phyloP scores from a whole-genome alignment of 2,888 invertebrate species.

The Chirona hameri region DNA sequence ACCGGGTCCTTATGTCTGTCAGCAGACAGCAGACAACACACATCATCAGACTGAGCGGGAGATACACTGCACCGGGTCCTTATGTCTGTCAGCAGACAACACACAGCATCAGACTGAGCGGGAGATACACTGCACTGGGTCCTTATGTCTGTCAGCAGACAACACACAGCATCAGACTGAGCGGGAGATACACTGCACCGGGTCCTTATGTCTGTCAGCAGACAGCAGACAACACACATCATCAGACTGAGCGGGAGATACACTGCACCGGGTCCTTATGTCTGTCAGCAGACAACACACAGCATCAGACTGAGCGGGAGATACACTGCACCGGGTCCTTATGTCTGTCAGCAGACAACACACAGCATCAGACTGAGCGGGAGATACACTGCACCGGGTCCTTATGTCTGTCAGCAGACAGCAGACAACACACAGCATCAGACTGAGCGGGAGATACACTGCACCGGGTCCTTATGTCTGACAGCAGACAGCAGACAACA shows the following conservation, averaged over 20 bases:
- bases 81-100: constrained; percentile 62
- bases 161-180: constrained; percentile 86
- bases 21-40: no score
- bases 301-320: constrained; percentile 84
- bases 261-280: constrained; percentile 95
- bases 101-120: no score
- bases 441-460: no score
- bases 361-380: no score
- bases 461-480: no score
- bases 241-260: constrained; percentile 84
- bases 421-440: no score
- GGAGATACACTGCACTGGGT: no score
- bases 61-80: constrained; percentile 91
- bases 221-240: constrained; percentile 52
- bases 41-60: constrained; percentile 84
- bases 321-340: constrained; percentile 93
- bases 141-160: constrained; percentile 46
- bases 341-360: constrained; percentile 60
- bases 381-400: no score
- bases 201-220: constrained; percentile 78
- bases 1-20: constrained; percentile 89
- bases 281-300: constrained; percentile 53
- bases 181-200: constrained; percentile 88
- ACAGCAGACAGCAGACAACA: constrained; percentile 87
- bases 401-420: no score